Percentiles rank a stretch among this genome's conserved stretches.
These are phyloP conservation scores for Sebastes variabilis DNA, from an alignment of 2,797 vertebrate genomes.

Conservation along the genomic window DNA sequence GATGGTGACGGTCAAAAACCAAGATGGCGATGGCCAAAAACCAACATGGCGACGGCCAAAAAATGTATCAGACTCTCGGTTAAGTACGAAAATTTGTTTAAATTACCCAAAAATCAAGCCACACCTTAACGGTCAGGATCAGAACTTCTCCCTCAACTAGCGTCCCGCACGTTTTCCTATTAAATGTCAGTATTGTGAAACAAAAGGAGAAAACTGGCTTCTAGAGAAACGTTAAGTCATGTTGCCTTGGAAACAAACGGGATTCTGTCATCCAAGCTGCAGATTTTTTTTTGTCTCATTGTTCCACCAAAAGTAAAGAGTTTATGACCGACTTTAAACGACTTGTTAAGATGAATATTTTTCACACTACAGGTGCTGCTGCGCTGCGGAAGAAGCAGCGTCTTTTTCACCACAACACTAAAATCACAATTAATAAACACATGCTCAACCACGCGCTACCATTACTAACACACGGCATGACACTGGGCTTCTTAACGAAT, in stretches of 20 bases:
- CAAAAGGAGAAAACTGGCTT: background rate
- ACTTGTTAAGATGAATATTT: conserved; percentile 45
- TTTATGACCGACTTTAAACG: conserved; percentile 15
- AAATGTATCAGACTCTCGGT: background rate
- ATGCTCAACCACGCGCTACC: conserved; percentile 20
- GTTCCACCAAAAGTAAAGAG: background rate
- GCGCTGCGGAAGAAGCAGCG: background rate
- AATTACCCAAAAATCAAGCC: background rate
- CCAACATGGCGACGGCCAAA: accelerated
- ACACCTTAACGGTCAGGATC: background rate
- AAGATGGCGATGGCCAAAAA: too few species aligned
- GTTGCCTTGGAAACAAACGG: background rate
- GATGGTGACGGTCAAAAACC: too few species aligned
- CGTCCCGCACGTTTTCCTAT: background rate
- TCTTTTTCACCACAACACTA: conserved; percentile 22
- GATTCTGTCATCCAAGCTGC: background rate
- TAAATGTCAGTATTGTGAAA: background rate
- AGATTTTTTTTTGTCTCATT: background rate
- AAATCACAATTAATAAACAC: conserved; percentile 33
- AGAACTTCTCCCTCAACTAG: background rate
- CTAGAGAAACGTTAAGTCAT: background rate
- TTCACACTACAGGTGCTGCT: conserved; percentile 24
- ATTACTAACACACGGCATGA: conserved; percentile 64
- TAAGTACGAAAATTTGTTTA: background rate
- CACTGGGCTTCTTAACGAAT: conserved; percentile 45